phyloP scores from a whole-genome alignment of 1,140 invertebrate genomes.

The Schlechtendalia chinensis region DNA sequence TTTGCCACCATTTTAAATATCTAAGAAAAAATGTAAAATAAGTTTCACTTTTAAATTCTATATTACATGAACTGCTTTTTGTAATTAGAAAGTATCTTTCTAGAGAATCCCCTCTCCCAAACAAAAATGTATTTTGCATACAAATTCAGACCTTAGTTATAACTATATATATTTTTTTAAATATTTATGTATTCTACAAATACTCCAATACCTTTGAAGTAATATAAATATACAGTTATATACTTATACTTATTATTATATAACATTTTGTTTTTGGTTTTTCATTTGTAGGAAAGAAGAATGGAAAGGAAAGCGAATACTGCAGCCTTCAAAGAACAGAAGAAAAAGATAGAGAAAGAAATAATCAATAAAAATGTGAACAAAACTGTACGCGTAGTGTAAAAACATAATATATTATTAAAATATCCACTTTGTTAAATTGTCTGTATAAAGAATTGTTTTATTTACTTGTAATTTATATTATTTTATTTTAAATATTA shows the following conservation, averaged over 20 bases:
- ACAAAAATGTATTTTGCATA: too few species aligned
- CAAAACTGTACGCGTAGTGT: constrained; percentile 38
- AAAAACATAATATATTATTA: not conserved
- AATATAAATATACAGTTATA: constrained; percentile 36
- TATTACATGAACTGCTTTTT: too few species aligned
- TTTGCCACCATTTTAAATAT: too few species aligned
- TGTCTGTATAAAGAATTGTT: not conserved
- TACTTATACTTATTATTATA: constrained; percentile 45
- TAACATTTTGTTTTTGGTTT: constrained; percentile 12
- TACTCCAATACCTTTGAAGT: not conserved
- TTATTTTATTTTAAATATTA: not conserved
- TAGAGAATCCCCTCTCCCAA: too few species aligned
- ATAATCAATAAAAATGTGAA: constrained; percentile 61
- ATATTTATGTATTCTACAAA: too few species aligned
- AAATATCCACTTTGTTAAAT: not conserved
- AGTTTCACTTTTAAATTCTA: too few species aligned
- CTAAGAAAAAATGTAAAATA: too few species aligned
- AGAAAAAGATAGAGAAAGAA: constrained; percentile 77
- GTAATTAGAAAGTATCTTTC: too few species aligned
- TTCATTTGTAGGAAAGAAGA: constrained; percentile 68
- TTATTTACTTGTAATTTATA: not conserved
- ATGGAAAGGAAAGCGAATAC: constrained; percentile 84
- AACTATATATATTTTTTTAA: too few species aligned
- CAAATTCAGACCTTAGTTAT: too few species aligned
- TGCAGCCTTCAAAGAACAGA: constrained; percentile 84